Evolutionary conservation across 2,888 invertebrate species (phyloP).

Genomic region (Epinotia bilunana): DNA sequence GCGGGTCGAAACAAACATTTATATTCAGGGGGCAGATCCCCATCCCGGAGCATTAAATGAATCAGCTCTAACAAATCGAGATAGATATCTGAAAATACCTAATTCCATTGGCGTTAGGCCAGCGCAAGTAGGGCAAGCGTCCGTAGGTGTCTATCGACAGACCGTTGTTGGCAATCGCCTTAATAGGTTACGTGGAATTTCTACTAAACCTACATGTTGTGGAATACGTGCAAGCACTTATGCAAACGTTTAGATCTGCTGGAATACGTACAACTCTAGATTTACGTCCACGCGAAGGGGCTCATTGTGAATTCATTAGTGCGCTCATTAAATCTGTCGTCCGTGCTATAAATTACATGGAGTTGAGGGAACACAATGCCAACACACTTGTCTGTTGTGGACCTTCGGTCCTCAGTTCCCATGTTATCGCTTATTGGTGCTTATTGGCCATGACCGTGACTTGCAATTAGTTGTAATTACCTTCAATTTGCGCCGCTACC

Average conservation of each 20-base stretch:
- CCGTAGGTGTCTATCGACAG: conserved; percentile 68
- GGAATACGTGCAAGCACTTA: conserved; percentile 34
- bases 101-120: conserved; percentile 73
- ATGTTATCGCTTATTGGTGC: conserved; percentile 81
- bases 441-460: conserved; percentile 84
- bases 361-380: conserved; percentile 34
- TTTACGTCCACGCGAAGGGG: conserved; percentile 6
- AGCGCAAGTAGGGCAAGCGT: conserved; percentile 73
- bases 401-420: conserved; percentile 72
- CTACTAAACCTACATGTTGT: conserved; percentile 46
- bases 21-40: conserved; percentile 34
- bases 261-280: conserved; percentile 22
- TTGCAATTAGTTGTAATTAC: conserved; percentile 82
- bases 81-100: conserved; percentile 62
- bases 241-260: conserved; percentile 18
- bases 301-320: conserved; percentile 19
- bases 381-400: conserved; percentile 54
- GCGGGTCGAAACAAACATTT: conserved; percentile 28
- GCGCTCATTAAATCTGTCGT: conserved; percentile 35
- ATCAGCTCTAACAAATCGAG: conserved; percentile 54
- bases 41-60: conserved; percentile 50
- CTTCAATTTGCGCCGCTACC: conserved; percentile 79
- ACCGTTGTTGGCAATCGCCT: conserved; percentile 79
- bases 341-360: conserved; percentile 52
- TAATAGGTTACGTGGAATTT: conserved; percentile 72